Evolutionary conservation across 2,113 vertebrate species (phyloP), one percentile per base, ranked within the genome.

Genomic region (Eretmochelys imbricata): DNA sequence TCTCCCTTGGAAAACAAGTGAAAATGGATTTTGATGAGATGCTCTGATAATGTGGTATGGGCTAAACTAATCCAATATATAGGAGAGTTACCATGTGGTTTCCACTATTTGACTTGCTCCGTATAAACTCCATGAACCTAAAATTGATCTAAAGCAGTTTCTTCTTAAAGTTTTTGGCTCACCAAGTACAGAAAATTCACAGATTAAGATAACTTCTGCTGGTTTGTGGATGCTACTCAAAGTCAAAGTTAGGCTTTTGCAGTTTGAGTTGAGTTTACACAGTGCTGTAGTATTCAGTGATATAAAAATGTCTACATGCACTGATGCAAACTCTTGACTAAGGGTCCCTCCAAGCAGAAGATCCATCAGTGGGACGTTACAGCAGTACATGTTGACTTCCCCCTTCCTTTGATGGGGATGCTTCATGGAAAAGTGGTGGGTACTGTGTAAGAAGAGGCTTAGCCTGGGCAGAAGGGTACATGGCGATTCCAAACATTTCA

Each of bases 101-200:
- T 54, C 13, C 29, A 75, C 49, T 3, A 0, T 49, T 38, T 38
- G 76, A 38, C 29, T 62, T 0, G 0, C 72, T 3, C 1, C 0
- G 35, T 35, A n/a, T 46, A 49, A 27, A 79, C 27, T 49, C 76
- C 4, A 29, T 31, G 25, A 79, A 29, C 46, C 76, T 31, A 79
- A 79, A 48, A 79, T 5, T 17, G 46, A 11, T 31, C 6, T 16
- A 46, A 14, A 46, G 25, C 24, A 78, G 7, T 27, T 5, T 59
- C 27, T 9, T 35, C 72, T 89, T 46, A 49, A 91, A 89, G 0
- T 5, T 8, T 16, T 25, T 0, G 0, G 38, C 46, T 8, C 89
- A 13, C 17, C 42, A 82, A 93, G 16, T 54, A 53, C 27, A 55
- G 54, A n/a, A 91, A 87, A 54, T 91, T 46, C 11, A 80, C 8